A percentile compares a stretch with the other conserved stretches of the same genome.
phyloP scores from a whole-genome alignment of 2,888 invertebrate species.

The Lacanobia oleracea region DNA sequence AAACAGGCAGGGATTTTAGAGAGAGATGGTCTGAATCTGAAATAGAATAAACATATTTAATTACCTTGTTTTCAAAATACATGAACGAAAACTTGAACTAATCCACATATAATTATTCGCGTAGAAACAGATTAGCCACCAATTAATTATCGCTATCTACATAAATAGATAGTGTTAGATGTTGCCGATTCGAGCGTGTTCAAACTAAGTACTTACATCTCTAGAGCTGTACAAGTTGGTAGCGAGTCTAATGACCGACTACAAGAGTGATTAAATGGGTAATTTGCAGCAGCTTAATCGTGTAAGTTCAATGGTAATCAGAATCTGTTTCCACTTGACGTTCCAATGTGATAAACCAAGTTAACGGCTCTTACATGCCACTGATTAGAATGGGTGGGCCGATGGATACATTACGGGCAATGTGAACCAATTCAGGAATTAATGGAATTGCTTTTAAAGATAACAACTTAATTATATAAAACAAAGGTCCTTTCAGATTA shows the following conservation, averaged over 20 bases:
- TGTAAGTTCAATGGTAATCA: constrained; percentile 45
- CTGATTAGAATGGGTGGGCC: constrained; percentile 7
- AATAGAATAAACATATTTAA: not conserved
- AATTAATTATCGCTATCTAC: constrained; percentile 24
- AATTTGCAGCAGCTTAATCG: constrained; percentile 46
- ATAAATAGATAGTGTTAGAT: not conserved
- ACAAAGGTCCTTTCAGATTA: constrained; percentile 1
- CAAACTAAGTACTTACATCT: constrained; percentile 24
- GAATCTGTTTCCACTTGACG: constrained; percentile 41
- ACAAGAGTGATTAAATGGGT: constrained; percentile 48
- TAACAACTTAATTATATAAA: constrained; percentile 11
- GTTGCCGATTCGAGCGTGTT: not conserved
- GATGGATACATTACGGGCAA: constrained; percentile 22
- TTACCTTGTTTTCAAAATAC: constrained; percentile 11
- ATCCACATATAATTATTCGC: not conserved
- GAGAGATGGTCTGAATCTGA: not conserved
- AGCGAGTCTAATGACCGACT: constrained; percentile 50
- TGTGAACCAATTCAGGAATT: constrained; percentile 2
- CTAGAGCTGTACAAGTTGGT: constrained; percentile 27
- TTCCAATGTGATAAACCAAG: constrained; percentile 37
- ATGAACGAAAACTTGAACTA: not conserved
- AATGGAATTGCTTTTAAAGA: constrained; percentile 8
- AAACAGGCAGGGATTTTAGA: constrained; percentile 31
- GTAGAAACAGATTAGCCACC: constrained; percentile 2
- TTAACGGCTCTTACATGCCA: not conserved